These are phyloP conservation scores for Pissodes strobi DNA, from an alignment of 1,140 invertebrate species.

Conservation along the genomic window DNA sequence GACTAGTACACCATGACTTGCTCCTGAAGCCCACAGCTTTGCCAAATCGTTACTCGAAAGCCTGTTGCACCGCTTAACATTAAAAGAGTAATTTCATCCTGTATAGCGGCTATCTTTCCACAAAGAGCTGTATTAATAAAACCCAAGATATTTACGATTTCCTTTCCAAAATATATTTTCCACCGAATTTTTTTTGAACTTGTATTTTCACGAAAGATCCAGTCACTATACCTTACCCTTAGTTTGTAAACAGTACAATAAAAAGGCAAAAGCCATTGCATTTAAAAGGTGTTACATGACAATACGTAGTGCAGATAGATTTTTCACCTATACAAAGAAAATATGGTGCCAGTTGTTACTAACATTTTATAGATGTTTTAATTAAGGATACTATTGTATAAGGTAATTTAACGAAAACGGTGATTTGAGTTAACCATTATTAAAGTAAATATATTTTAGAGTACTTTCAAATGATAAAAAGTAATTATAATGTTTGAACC, in stretches of 20 bases:
- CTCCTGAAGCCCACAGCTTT: too few species aligned
- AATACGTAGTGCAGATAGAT: constrained; percentile 55
- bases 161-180: too few species aligned
- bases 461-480: constrained; percentile 41
- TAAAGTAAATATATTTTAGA: constrained; percentile 40
- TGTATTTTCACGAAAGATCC: too few species aligned
- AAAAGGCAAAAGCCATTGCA: constrained; percentile 42
- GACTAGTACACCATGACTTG: too few species aligned
- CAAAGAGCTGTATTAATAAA: too few species aligned
- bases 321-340: constrained; percentile 56
- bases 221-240: too few species aligned
- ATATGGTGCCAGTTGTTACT: constrained; percentile 54
- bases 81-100: too few species aligned
- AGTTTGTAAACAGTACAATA: constrained; percentile 54
- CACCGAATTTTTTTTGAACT: too few species aligned
- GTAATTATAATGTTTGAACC: constrained; percentile 38
- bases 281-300: constrained; percentile 53
- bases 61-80: too few species aligned
- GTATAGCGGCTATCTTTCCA: too few species aligned
- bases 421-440: constrained; percentile 50
- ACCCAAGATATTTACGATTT: too few species aligned
- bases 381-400: constrained; percentile 22
- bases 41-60: too few species aligned
- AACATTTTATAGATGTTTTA: constrained; percentile 53
- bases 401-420: constrained; percentile 33